Base-by-base conservation (phyloP, 2,113 vertebrate genomes). In the Pontoporia blainvillei region DNA sequence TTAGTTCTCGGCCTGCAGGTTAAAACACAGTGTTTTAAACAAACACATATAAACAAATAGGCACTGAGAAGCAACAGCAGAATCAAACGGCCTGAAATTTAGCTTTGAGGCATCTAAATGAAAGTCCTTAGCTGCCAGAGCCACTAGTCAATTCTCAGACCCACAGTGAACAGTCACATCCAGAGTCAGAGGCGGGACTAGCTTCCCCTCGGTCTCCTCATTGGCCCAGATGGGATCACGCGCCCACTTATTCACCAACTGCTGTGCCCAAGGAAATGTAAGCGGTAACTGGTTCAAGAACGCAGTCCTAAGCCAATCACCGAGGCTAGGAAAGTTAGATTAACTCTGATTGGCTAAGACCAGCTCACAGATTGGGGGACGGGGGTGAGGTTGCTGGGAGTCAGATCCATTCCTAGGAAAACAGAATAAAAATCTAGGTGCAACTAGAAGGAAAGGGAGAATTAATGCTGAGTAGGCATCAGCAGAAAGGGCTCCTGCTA, bases 361-460 rank as follows among this genome's bases (percentile, higher is more conserved):
- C 27, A n/a, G 54, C 2, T 66, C 67, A 71, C 39, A 86, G 62
- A 72, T 2, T 64, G 27, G 86, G 27, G 36, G n/a, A 34, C 72
- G 3, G 2, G 21, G 6, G 15, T n/a, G 17, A 6, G n/a, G 29
- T 13, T 46, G 3, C 10, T 29, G 9, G 10, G 39, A 18, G 23
- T 31, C 13, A 75, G 41, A 49, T 6, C 11, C 15, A 14, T 23
- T 84, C 54, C 36, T 41, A 69, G 6, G 20, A 20, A 71, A 31
- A 57, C 36, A 84, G 69, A 93, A 82, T 73, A 71, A 91, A 93
- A 86, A 59, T 25, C 8, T 75, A 69, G 15, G 49, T 17, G 13
- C 4, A 52, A 62, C 23, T 4, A 36, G 41, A 59, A 69, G 34
- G 39, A 76, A 79, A 72, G 36, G 4, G 39, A 66, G 64, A 21